Conservation (phyloP, 37 sponge, comb jelly and placozoan genomes). For the Haliclona indistincta region DNA sequence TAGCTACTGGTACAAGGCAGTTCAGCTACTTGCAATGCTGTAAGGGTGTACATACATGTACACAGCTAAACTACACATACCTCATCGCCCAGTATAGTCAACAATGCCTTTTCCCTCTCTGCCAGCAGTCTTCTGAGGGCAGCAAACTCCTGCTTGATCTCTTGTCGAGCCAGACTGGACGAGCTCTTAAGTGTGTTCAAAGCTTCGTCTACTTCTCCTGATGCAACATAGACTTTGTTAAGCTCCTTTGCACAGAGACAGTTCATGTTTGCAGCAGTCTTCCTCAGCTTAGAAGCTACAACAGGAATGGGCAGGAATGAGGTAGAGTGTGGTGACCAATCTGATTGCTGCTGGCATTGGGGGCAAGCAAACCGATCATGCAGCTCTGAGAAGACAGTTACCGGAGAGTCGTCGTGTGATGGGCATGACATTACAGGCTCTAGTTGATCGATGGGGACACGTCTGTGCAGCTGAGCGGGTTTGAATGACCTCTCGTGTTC, state of each 20-base stretch:
- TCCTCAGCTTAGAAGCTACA: slow-evolving; percentile 9
- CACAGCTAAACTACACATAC: too few relatives aligned
- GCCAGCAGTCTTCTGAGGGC: slow-evolving; percentile 28
- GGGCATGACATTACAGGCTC: slow-evolving; percentile 1
- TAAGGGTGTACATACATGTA: too few relatives aligned
- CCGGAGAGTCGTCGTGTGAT: slow-evolving; percentile 6
- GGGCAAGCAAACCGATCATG: slow-evolving; percentile 45
- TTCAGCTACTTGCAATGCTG: too few relatives aligned
- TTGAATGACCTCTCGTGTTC: slow-evolving; percentile 60
- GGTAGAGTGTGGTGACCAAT: background rate
- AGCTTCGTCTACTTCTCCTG: background rate
- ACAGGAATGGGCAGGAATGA: slow-evolving; percentile 29
- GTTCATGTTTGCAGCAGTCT: slow-evolving; percentile 11
- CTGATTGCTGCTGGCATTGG: slow-evolving; percentile 14
- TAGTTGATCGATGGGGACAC: slow-evolving; percentile 17
- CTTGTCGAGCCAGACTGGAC: slow-evolving; percentile 4
- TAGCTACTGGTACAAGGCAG: too few relatives aligned
- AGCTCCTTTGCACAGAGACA: slow-evolving; percentile 1
- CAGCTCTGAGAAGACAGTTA: slow-evolving; percentile 25
- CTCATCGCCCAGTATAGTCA: slow-evolving; percentile 37
- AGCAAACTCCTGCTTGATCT: slow-evolving; percentile 39
- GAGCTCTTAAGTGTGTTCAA: slow-evolving; percentile 22
- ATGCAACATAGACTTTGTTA: slow-evolving; percentile 6
- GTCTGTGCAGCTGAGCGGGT: slow-evolving; percentile 52
- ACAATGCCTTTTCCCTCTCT: slow-evolving; percentile 31